Evolutionary conservation across 2,888 invertebrate genomes (phyloP).

Genomic region (Rhagonycha fulva): DNA sequence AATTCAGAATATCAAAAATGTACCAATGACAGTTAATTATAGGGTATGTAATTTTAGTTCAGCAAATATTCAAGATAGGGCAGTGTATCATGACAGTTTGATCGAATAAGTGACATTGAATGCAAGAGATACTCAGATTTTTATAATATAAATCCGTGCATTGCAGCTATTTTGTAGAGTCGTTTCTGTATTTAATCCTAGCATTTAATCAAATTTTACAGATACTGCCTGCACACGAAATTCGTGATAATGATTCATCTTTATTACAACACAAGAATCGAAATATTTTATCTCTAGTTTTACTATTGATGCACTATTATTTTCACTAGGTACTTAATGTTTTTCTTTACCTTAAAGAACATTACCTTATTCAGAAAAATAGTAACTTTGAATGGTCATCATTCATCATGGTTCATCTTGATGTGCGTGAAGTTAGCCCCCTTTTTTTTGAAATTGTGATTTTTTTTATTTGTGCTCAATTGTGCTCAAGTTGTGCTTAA

Average conservation of each 20-base stretch:
- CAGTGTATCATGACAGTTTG: not conserved
- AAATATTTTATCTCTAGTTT: too few species aligned
- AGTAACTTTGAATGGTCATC: too few species aligned
- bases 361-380: too few species aligned
- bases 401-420: too few species aligned
- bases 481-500: too few species aligned
- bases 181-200: not conserved
- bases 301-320: too few species aligned
- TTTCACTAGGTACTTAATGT: too few species aligned
- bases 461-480: too few species aligned
- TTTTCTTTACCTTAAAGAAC: too few species aligned
- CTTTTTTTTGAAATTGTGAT: too few species aligned
- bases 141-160: not conserved
- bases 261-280: not conserved
- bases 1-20: not conserved
- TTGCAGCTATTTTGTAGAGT: not conserved
- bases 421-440: too few species aligned
- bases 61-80: not conserved
- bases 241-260: not conserved
- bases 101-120: not conserved
- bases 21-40: not conserved
- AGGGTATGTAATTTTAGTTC: not conserved
- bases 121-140: not conserved
- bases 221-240: not conserved
- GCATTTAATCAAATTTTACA: not conserved